phyloP scores from a whole-genome alignment of 2,113 vertebrate genomes.

The Archilochus colubris region DNA sequence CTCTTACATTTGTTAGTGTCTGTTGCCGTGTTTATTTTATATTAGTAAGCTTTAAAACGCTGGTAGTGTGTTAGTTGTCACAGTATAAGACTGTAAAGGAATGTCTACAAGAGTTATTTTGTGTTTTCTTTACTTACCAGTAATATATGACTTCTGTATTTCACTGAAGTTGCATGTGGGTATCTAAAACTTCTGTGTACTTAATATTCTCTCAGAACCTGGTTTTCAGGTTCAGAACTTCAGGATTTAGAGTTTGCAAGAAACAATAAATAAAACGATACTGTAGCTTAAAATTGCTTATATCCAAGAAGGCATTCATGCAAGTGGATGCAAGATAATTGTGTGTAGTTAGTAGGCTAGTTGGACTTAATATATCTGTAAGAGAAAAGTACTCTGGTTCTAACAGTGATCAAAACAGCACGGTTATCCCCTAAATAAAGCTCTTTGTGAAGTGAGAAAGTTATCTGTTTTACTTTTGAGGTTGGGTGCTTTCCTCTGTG shows the following conservation, averaged over 20 bases:
- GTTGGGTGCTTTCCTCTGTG: background rate
- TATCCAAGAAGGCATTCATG: background rate
- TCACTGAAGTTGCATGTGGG: background rate
- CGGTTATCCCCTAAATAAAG: background rate
- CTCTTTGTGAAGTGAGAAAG: background rate
- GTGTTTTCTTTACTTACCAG: background rate
- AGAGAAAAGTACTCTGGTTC: background rate
- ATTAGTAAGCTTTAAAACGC: background rate
- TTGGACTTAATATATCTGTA: background rate
- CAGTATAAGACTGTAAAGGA: background rate
- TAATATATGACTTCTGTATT: background rate
- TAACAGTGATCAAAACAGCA: background rate
- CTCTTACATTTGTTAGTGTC: background rate
- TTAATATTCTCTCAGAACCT: background rate
- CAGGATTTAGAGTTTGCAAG: background rate
- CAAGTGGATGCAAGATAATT: rapidly evolving
- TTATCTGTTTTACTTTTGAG: background rate
- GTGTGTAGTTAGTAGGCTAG: no score
- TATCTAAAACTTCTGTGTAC: background rate
- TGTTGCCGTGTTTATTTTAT: background rate
- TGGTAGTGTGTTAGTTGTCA: background rate
- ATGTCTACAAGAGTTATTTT: background rate
- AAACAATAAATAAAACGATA: background rate
- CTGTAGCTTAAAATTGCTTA: background rate
- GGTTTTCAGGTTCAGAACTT: background rate